Evolutionary conservation across 2,113 vertebrate genomes (phyloP), one percentile per base, ranked within the genome.

Genomic region (Cryptomyrus ogoouensis): DNA sequence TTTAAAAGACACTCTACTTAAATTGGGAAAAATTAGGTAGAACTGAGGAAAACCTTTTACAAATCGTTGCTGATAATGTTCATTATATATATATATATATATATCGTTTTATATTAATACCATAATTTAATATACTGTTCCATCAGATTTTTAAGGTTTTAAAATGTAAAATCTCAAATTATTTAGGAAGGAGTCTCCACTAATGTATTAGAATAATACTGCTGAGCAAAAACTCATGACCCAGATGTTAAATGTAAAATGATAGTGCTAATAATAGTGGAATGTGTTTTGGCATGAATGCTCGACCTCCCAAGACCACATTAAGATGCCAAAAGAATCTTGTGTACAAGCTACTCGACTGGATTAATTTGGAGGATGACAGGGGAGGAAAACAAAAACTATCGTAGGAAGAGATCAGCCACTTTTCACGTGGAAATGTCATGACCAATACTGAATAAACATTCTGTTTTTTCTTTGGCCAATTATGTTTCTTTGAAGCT

Each of bases 231-330:
- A 62, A 89, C 46, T 35, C 91, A 52, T 94, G 94, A 95, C 94
- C 93, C 92, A 95, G 94, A 95, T 95, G 94, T 94, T 92, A 94
- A 91, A 88, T 92, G 91, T 94, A 91, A 94, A 95, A 94, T 95
- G 93, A 95, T 93, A 93, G 90, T 90, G 89, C 92, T 95, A 94
- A 94, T 94, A 95, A 95, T 93, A 92, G 93, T 92, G 91, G 89
- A 91, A 92, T 87, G 92, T 91, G 89, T 90, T 87, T 93, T 91
- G 91, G 91, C 89, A 91, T 93, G 94, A 94, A 90, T 90, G 92
- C 89, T 50, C 62, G 88, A 90, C 90, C 90, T 91, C 87, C 80
- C 89, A 88, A 90, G 83, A 92, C 91, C 90, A 92, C 90, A 92
- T 90, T 91, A 94, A 94, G 94, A 92, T 93, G 91, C 90, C 90